phyloP scores from a whole-genome alignment of 2,888 invertebrate species.

The Orthonychiurus folsomi region DNA sequence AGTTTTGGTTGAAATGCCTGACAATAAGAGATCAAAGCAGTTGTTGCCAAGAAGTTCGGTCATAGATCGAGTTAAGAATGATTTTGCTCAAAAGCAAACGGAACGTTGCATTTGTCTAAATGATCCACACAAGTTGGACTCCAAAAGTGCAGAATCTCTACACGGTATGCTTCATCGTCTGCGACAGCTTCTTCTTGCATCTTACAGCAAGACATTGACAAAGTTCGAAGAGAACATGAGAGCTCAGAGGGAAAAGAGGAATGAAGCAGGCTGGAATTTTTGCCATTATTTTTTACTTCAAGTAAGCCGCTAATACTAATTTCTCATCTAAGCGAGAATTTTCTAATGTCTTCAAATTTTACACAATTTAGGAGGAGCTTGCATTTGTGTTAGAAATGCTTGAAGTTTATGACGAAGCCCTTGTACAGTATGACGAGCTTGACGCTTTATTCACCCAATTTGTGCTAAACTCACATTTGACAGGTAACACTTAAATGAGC shows the following conservation, averaged over 20 bases:
- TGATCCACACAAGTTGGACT: conserved; percentile 82
- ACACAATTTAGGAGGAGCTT: conserved; percentile 69
- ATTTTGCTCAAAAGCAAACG: conserved; percentile 82
- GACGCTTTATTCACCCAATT: conserved; percentile 95
- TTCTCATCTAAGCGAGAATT: no score
- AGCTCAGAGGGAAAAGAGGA: conserved; percentile 78
- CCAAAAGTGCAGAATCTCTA: conserved; percentile 84
- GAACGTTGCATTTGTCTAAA: conserved; percentile 75
- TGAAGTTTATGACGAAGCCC: conserved; percentile 82
- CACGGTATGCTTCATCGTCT: conserved; percentile 72
- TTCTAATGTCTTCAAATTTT: background rate
- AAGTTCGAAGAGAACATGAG: conserved; percentile 84
- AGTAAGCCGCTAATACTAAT: conserved; percentile 47
- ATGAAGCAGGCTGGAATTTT: conserved; percentile 87
- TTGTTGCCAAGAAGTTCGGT: conserved; percentile 84
- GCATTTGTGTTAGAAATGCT: conserved; percentile 91
- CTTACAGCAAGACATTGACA: conserved; percentile 75
- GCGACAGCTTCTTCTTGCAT: conserved; percentile 69
- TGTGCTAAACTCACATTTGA: conserved; percentile 82
- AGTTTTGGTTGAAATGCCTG: conserved; percentile 82
- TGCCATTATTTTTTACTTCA: conserved; percentile 87
- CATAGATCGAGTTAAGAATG: conserved; percentile 84
- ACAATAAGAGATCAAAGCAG: conserved; percentile 83
- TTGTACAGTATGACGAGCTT: conserved; percentile 93
- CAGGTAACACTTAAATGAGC: conserved; percentile 47